Evolutionary conservation across 2,797 vertebrate species (phyloP), one percentile per base, ranked within the genome.

Genomic region (Varecia variegata): DNA sequence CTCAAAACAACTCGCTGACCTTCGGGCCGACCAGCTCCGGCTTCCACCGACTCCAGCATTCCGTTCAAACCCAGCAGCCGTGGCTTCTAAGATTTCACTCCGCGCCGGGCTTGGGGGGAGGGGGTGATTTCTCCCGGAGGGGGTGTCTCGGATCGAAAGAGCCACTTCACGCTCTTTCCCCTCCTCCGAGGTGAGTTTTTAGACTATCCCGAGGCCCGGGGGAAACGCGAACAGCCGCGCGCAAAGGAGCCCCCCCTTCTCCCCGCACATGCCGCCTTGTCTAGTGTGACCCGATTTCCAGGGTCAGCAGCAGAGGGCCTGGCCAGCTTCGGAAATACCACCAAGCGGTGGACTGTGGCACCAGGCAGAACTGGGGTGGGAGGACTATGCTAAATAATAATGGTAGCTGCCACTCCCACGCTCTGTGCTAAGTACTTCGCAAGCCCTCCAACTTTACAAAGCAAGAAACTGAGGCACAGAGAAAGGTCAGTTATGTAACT

Each of bases 1-100:
- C 96, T 97, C 96, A 96, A 97, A 97, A 97, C 96, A 96, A 97
- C 95, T 97, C 96, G 67, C 97, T 97, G 96, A 97, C 96, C 97
- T 97, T 95, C 91, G 95, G 91, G 92, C 96, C 52, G 93, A 97
- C 88, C 93, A 85, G 97, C 97, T 97, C 97, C 93, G 67, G 96
- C 95, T 95, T 95, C 96, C 94, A 93, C 89, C 27, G 96, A 95
- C 96, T 97, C 97, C 96, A 27, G 96, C 96, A 97, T 96, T 97
- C 97, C 74, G 94, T 76, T 91, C 95, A 88, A 95, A 93, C 94
- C 95, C 89, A 25, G 97, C 96, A 70, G 95, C 89, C 52, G 90
- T 85, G 58, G 97, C 97, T 94, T 97, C 89, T 97, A 96, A 94
- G 94, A 96, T 98, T 97, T 96, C 94, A 91, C 88, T 96, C 81